Conservation (phyloP, 2,888 invertebrate species). For the Blera fallax region DNA sequence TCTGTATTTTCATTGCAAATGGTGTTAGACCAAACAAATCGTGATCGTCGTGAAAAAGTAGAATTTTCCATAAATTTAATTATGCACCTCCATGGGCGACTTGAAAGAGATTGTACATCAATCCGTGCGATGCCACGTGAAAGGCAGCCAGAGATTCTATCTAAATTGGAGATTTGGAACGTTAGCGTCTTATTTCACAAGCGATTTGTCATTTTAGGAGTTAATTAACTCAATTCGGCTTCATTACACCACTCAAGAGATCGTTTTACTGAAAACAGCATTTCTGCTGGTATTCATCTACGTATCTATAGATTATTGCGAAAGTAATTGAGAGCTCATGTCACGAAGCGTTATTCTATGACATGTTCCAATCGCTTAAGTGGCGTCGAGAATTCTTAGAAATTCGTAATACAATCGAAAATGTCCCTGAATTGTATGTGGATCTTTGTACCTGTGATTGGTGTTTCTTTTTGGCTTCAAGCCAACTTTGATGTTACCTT, state of each 20-base stretch:
- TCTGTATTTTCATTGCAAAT: conserved; percentile 30
- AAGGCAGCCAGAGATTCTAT: conserved; percentile 29
- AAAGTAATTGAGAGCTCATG: conserved; percentile 23
- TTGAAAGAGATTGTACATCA: conserved; percentile 32
- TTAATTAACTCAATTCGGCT: conserved; percentile 47
- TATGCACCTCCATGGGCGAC: conserved; percentile 12
- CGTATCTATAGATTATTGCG: conserved; percentile 8
- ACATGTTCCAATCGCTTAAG: neutral
- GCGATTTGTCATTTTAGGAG: conserved; percentile 54
- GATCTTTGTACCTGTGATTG: conserved; percentile 13
- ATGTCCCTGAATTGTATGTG: neutral
- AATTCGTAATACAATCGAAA: conserved; percentile 12
- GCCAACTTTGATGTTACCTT: conserved; percentile 46
- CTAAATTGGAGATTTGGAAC: conserved; percentile 28
- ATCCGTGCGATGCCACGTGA: conserved; percentile 20
- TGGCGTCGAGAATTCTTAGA: conserved; percentile 26
- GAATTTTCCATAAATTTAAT: conserved; percentile 65
- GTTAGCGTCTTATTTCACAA: conserved; percentile 39
- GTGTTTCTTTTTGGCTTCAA: conserved; percentile 21
- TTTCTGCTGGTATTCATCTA: neutral
- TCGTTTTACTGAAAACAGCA: neutral
- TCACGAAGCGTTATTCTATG: neutral
- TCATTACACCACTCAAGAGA: conserved; percentile 1
- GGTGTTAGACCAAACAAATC: conserved; percentile 40
- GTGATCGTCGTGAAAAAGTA: conserved; percentile 52